A percentile compares a stretch with the other conserved stretches of the same genome.
These are phyloP conservation scores for Nasua narica DNA, from an alignment of 2,797 vertebrate genomes.

Conservation along the genomic window DNA sequence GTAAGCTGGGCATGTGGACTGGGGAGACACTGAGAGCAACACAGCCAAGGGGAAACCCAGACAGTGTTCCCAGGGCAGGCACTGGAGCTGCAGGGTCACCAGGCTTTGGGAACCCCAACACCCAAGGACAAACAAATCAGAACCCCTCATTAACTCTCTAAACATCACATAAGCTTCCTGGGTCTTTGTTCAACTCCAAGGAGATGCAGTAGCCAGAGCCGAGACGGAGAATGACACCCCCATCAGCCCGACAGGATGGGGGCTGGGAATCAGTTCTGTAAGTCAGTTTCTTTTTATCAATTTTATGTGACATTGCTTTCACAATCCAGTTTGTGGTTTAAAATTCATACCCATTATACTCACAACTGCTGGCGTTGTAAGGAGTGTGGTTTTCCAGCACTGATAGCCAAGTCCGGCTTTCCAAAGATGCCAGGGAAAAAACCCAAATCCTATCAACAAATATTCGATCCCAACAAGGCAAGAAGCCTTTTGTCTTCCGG, in stretches of 20 bases:
- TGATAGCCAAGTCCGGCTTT: not conserved
- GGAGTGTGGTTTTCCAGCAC: not conserved
- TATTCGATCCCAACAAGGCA: not conserved
- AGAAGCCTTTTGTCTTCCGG: constrained; percentile 12
- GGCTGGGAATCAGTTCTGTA: not conserved
- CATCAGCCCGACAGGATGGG: not conserved
- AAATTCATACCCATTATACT: not conserved
- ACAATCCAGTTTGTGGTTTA: not conserved
- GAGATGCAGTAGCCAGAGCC: not conserved
- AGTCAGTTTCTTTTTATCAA: not conserved
- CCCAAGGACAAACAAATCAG: not conserved
- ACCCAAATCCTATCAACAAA: not conserved
- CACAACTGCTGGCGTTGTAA: not conserved
- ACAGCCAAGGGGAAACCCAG: not conserved
- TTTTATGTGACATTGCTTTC: not conserved
- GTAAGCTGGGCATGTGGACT: not conserved
- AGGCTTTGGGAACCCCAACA: not conserved
- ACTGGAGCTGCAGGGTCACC: not conserved
- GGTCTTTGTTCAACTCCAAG: not conserved
- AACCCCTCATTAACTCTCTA: not conserved
- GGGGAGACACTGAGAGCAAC: not conserved
- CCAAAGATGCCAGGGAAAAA: not conserved
- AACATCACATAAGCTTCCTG: not conserved
- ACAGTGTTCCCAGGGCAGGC: not conserved
- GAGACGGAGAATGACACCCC: not conserved